Conservation (phyloP, 2,888 invertebrate genomes). For the Mesorhabditis spiculigera region DNA sequence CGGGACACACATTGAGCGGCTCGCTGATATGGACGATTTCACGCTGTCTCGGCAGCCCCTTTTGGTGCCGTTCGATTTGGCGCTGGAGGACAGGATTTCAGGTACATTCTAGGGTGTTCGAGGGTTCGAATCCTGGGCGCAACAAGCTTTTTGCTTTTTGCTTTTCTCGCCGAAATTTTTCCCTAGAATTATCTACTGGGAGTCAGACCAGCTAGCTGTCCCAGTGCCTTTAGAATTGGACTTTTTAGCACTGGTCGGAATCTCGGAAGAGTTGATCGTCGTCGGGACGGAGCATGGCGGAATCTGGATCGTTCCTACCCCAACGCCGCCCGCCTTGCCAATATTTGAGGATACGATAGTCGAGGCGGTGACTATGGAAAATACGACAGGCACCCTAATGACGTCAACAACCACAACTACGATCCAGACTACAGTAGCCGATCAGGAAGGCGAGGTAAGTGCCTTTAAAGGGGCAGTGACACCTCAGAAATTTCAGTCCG, state of each 20-base stretch:
- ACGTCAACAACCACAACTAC: too few relatives aligned
- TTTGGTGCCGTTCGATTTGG: conserved; percentile 1
- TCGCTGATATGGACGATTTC: not conserved
- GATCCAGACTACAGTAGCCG: too few relatives aligned
- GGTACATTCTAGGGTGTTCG: not conserved
- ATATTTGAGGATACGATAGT: too few relatives aligned
- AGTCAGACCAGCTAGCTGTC: too few relatives aligned
- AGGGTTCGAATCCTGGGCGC: not conserved
- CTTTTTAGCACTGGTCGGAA: not conserved
- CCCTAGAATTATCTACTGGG: too few relatives aligned
- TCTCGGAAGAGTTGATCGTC: not conserved
- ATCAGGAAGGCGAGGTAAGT: too few relatives aligned
- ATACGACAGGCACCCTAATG: too few relatives aligned
- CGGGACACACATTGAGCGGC: not conserved
- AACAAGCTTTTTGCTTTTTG: too few relatives aligned
- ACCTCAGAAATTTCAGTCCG: not conserved
- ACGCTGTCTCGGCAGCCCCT: not conserved
- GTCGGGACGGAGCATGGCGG: conserved; percentile 5
- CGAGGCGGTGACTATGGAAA: too few relatives aligned
- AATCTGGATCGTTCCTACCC: not conserved
- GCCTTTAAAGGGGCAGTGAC: too few relatives aligned
- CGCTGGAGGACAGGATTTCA: not conserved
- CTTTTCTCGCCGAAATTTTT: too few relatives aligned
- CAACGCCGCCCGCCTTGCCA: not conserved
- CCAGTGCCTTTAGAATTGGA: too few relatives aligned